Percentiles rank a stretch among this genome's conserved stretches.
These are phyloP conservation scores for Egretta garzetta DNA, from an alignment of 2,113 vertebrate species.

Conservation along the genomic window DNA sequence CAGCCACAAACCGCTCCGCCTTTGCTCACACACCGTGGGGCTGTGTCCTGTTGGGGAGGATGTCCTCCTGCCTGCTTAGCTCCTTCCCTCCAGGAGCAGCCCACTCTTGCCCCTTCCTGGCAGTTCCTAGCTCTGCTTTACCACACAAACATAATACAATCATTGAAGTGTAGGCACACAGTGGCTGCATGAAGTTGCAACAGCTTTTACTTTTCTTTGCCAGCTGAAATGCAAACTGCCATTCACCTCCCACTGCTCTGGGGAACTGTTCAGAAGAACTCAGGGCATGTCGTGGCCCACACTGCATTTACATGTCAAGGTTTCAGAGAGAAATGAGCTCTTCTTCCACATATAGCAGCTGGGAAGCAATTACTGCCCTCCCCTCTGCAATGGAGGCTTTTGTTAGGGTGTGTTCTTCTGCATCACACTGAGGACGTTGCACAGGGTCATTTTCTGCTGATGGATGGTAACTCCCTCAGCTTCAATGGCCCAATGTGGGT, in stretches of 20 bases:
- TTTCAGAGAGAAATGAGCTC: background rate
- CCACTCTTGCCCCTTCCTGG: background rate
- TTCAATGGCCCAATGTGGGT: background rate
- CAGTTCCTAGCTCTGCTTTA: background rate
- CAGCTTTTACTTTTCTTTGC: background rate
- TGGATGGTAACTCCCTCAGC: background rate
- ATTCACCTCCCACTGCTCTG: background rate
- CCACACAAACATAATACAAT: background rate
- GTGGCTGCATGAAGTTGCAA: background rate
- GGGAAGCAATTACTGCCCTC: background rate
- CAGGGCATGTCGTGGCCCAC: background rate
- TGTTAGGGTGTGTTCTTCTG: background rate
- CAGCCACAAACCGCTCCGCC: background rate
- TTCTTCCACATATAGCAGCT: background rate
- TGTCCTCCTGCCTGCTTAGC: background rate
- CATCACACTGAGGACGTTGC: background rate
- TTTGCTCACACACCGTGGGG: rapidly evolving
- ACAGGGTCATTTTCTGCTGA: background rate
- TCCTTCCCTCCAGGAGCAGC: background rate
- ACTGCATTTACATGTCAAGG: background rate
- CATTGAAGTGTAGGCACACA: background rate
- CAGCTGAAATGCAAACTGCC: background rate
- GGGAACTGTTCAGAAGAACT: background rate
- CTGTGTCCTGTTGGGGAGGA: background rate
- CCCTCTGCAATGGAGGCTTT: background rate